These are phyloP conservation scores for Brachypteracias leptosomus DNA, from an alignment of 2,113 vertebrate genomes.

Conservation along the genomic window DNA sequence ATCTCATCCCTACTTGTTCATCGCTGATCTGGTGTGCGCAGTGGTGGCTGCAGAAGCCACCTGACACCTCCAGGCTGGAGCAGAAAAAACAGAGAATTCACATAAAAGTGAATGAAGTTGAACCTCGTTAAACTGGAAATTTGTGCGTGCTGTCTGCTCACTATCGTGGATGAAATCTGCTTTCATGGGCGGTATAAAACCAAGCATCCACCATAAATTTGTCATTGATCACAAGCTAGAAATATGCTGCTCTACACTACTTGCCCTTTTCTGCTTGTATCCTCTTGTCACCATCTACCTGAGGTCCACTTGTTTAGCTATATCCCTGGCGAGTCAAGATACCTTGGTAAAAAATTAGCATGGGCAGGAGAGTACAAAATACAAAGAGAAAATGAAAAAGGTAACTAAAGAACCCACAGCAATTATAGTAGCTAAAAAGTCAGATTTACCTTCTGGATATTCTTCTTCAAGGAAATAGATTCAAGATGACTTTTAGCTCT, in stretches of 20 bases:
- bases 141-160: not conserved
- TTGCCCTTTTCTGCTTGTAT: not conserved
- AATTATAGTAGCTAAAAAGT: not conserved
- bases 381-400: not conserved
- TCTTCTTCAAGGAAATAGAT: not conserved
- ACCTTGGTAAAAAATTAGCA: not conserved
- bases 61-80: not conserved
- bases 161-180: not conserved
- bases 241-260: not conserved
- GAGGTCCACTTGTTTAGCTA: fast-evolving
- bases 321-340: not conserved
- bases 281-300: fast-evolving
- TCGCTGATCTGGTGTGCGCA: fast-evolving
- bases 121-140: not conserved
- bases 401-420: not conserved
- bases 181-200: not conserved
- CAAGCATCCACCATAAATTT: not conserved
- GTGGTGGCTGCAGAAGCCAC: not conserved
- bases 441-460: not conserved
- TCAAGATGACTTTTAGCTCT: not conserved
- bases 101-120: not conserved
- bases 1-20: not conserved
- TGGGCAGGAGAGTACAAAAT: not conserved
- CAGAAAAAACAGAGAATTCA: not conserved
- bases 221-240: fast-evolving